phyloP scores from a whole-genome alignment of 2,888 invertebrate species.

The Coelopa pilipes region DNA sequence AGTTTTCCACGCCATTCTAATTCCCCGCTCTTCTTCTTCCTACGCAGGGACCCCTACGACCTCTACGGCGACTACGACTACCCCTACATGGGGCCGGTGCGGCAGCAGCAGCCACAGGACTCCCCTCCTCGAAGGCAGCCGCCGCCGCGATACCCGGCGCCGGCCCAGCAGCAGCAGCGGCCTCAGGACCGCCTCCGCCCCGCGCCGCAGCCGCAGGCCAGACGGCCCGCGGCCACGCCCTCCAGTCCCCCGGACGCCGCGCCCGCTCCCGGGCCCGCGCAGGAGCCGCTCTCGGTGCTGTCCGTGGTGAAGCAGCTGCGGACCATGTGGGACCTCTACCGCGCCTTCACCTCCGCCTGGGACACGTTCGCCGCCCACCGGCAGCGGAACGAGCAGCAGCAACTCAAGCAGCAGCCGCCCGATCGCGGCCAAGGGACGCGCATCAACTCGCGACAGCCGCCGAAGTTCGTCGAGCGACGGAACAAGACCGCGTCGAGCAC shows the following conservation, averaged over 20 bases:
- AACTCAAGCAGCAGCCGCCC: constrained; percentile 40
- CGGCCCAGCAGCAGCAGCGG: constrained; percentile 1
- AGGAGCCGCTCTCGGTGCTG: constrained; percentile 50
- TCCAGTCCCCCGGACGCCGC: not conserved
- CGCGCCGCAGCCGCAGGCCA: not conserved
- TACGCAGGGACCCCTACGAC: constrained; percentile 42
- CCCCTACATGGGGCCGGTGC: not conserved
- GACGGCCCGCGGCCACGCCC: not conserved
- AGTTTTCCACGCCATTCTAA: too few relatives aligned
- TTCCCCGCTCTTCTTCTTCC: too few relatives aligned
- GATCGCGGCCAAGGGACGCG: constrained; percentile 43
- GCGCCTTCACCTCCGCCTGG: constrained; percentile 59
- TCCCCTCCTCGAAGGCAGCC: not conserved
- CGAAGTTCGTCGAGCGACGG: constrained; percentile 41
- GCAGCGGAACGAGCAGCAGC: constrained; percentile 48
- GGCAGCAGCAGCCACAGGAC: not conserved
- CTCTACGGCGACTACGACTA: constrained; percentile 43
- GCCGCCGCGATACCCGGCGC: constrained; percentile 1
- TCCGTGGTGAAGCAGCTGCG: constrained; percentile 55
- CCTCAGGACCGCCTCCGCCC: constrained; percentile 27
- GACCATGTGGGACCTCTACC: constrained; percentile 61
- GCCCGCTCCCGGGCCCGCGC: not conserved
- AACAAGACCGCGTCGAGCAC: constrained; percentile 31
- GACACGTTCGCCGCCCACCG: constrained; percentile 53
- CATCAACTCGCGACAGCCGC: constrained; percentile 57